These are phyloP conservation scores for Larimichthys polyactis DNA, from an alignment of 2,113 vertebrate species.

Conservation along the genomic window DNA sequence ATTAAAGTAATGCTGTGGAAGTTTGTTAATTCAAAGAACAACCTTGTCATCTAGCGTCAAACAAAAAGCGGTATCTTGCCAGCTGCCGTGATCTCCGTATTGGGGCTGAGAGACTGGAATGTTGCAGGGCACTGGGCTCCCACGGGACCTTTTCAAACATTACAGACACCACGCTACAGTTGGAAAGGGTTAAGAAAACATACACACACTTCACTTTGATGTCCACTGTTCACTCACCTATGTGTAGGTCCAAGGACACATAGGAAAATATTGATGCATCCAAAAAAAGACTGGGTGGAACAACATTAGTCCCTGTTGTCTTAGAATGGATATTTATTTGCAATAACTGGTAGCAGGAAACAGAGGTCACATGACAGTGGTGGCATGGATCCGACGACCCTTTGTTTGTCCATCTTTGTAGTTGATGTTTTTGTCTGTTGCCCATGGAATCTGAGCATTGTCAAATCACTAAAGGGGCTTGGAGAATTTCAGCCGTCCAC, in stretches of 20 bases:
- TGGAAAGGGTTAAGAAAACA: slow-evolving; percentile 74
- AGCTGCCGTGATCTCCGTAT: background rate
- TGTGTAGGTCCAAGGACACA: slow-evolving; percentile 14
- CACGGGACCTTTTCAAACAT: slow-evolving; percentile 16
- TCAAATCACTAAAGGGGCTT: background rate
- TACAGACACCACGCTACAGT: slow-evolving; percentile 46
- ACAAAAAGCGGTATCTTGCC: background rate
- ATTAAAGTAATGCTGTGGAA: background rate
- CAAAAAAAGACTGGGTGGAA: slow-evolving; percentile 15
- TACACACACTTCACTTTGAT: slow-evolving; percentile 42
- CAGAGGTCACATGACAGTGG: background rate
- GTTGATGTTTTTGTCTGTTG: background rate
- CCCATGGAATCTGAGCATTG: background rate
- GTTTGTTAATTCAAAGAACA: background rate
- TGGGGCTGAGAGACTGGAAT: background rate
- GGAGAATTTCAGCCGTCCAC: background rate
- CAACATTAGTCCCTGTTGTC: background rate
- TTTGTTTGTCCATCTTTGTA: slow-evolving; percentile 1
- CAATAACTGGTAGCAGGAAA: background rate
- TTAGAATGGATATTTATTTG: background rate
- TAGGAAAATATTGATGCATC: slow-evolving; percentile 39
- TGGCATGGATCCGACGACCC: too few species aligned
- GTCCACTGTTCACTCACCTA: slow-evolving; percentile 31
- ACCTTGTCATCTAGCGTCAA: background rate
- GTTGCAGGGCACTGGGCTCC: background rate